Evolutionary conservation across 2,888 invertebrate species (phyloP), one percentile per base, ranked within the genome.

Genomic region (Thysanoteuthis rhombus): DNA sequence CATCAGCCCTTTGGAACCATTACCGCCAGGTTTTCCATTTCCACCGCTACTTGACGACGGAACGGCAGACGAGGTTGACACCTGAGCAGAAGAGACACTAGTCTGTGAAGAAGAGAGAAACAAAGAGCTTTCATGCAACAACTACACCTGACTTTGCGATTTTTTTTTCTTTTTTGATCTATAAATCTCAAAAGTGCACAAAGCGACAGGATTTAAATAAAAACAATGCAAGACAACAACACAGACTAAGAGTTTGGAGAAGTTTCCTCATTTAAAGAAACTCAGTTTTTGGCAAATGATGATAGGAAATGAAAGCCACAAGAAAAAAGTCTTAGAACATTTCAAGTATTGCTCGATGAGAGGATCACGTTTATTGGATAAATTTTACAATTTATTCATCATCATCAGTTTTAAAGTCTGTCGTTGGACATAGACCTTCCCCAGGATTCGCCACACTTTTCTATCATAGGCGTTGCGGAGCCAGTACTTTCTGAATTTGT

Each of bases 21-120:
- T 93, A n/a, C 40, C 38, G 91, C 58, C 45, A n/a, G 92, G 38
- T 42, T 94, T 92, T 38, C 90, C 42, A 52, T 90, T 89, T n/a
- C n/a, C n/a, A 19, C 90, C 90, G 0, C 93, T 52, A 45, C 90
- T 93, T 89, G 90, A 93, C 38, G 94, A 93, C 6, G 93, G 52
- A 47, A 90, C 92, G 58, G 92, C 47, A 36, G n/a, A 47, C 38
- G 94, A 42, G 89, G 92, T 93, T n/a, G 93, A 90, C 19, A 94
- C 94, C 92, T 93, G 93, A 45, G 94, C 93, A 91, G 93, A 93
- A 36, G 93, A 47, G 39, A 45, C 93, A 93, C 52, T 47, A 4
- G 93, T 93, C 93, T 93, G 52, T 32, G 42, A 91, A 40, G 42
- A 91, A 40, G 58, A 58, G n/a, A 75, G 75, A 75, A n/a, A 75